A percentile compares a stretch with the other conserved stretches of the same genome.
Conservation (phyloP, 2,113 vertebrate species). For the Menidia beryllina region DNA sequence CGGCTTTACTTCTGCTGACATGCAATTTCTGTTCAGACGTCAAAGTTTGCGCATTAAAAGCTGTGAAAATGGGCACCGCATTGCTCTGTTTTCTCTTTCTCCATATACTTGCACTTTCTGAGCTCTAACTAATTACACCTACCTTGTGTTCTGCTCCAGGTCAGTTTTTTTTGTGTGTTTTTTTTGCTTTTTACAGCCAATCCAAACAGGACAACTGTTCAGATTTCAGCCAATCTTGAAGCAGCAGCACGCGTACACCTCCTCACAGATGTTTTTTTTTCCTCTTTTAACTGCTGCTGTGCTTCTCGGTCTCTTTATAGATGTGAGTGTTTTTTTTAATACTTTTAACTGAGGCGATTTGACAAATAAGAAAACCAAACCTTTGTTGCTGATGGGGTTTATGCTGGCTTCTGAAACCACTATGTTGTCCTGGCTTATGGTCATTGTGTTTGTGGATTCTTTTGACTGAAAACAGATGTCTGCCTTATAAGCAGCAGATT, state of each 20-base stretch:
- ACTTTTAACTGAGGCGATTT: background rate
- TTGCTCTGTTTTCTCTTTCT: background rate
- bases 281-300: background rate
- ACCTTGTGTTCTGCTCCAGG: background rate
- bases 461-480: background rate
- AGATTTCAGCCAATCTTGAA: constrained; percentile 58
- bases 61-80: background rate
- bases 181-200: constrained; percentile 33
- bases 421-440: background rate
- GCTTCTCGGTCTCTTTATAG: background rate
- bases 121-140: background rate
- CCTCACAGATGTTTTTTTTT: constrained; percentile 2
- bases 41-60: background rate
- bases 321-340: background rate
- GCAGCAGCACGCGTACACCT: constrained; percentile 55
- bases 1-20: background rate
- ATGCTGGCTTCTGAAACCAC: background rate
- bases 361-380: no score
- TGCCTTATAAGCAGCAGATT: background rate
- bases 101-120: constrained; percentile 32
- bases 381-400: background rate
- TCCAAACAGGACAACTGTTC: constrained; percentile 45
- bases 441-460: background rate
- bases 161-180: constrained; percentile 2
- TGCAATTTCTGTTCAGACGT: background rate